Conservation (phyloP, 2,113 vertebrate genomes). For the Hirundichthys speculiger region DNA sequence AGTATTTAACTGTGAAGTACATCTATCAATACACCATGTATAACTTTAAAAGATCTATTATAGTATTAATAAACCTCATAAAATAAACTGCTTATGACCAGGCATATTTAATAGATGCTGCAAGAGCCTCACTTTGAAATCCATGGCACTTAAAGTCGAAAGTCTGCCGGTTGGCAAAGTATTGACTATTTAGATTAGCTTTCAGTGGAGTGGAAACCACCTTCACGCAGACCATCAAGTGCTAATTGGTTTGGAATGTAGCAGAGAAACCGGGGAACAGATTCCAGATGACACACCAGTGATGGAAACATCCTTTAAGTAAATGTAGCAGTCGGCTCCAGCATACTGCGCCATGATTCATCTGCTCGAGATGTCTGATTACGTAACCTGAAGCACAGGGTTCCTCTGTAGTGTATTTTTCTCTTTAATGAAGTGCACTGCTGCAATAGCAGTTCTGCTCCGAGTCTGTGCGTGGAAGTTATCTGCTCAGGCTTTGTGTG, state of each 20-base stretch:
- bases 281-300: constrained; percentile 76
- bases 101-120: constrained; percentile 7
- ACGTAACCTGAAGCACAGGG: constrained; percentile 39
- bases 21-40: too few species aligned
- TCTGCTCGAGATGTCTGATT: constrained; percentile 56
- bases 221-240: constrained; percentile 82
- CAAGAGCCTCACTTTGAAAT: constrained; percentile 34
- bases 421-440: constrained; percentile 58
- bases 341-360: constrained; percentile 55
- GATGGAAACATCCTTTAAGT: constrained; percentile 74
- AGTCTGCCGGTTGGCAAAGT: constrained; percentile 41
- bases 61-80: too few species aligned
- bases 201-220: constrained; percentile 67
- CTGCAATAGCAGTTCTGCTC: constrained; percentile 47
- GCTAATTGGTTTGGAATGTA: constrained; percentile 79
- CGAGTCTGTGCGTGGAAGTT: constrained; percentile 46
- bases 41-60: too few species aligned
- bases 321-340: constrained; percentile 67
- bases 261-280: constrained; percentile 60
- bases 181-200: constrained; percentile 67
- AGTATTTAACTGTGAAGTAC: too few species aligned
- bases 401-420: constrained; percentile 45
- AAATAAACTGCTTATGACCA: neutral
- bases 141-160: constrained; percentile 45
- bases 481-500: constrained; percentile 40